Evolutionary conservation across 2,113 vertebrate species (phyloP).

Genomic region (Oreamnos americanus): DNA sequence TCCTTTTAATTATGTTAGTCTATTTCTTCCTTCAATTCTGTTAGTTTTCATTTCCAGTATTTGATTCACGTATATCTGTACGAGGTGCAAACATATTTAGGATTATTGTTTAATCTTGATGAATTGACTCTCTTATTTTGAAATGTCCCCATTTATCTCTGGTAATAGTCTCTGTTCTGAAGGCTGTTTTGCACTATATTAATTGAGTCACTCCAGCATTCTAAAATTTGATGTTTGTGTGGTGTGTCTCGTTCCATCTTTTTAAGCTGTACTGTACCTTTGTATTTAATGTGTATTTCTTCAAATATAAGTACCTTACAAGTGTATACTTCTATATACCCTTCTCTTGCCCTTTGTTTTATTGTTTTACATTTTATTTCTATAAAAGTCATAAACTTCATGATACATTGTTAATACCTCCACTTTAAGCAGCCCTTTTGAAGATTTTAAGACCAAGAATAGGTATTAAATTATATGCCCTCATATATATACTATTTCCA

Average conservation of each 20-base stretch:
- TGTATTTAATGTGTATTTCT: background rate
- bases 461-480: background rate
- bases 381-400: background rate
- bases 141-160: constrained; percentile 4
- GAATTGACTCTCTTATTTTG: constrained; percentile 25
- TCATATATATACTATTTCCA: background rate
- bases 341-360: background rate
- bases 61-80: background rate
- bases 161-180: background rate
- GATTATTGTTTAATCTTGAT: constrained; percentile 6
- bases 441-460: background rate
- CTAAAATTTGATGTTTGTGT: background rate
- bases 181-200: background rate
- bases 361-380: background rate
- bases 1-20: background rate
- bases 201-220: background rate
- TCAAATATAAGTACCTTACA: background rate
- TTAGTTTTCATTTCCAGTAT: background rate
- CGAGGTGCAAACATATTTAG: background rate
- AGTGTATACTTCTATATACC: background rate
- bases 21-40: background rate
- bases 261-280: background rate
- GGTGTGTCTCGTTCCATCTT: background rate
- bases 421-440: background rate
- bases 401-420: background rate